Evolutionary conservation across 1,140 invertebrate genomes (phyloP).

Genomic region (Calliopsis andreniformis): DNA sequence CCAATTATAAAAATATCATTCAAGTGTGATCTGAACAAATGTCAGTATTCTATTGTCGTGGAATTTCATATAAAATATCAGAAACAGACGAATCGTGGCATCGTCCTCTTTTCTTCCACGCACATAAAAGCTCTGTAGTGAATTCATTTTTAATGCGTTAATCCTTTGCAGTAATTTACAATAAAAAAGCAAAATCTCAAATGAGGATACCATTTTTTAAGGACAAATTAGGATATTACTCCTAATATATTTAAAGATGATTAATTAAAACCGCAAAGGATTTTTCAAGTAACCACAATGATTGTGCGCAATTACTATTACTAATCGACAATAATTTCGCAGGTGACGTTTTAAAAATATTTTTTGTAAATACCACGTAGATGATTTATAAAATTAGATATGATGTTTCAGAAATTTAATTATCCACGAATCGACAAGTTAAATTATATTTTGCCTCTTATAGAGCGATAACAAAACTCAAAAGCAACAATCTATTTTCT

Average conservation of each 20-base stretch:
- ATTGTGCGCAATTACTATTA: conserved; percentile 41
- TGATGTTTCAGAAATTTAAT: not conserved
- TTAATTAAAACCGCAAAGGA: conserved; percentile 18
- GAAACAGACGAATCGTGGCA: conserved; percentile 18
- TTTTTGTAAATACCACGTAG: not conserved
- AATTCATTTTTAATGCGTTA: conserved; percentile 14
- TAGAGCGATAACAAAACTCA: not conserved
- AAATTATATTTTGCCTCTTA: not conserved
- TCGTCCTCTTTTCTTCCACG: conserved; percentile 13
- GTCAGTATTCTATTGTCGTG: conserved; percentile 32
- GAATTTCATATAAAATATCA: conserved; percentile 52
- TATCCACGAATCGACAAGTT: not conserved
- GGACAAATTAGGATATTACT: too few species aligned
- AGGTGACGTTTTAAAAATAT: not conserved
- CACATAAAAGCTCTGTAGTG: conserved; percentile 31
- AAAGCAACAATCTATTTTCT: conserved; percentile 6
- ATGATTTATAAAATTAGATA: not conserved
- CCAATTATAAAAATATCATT: conserved; percentile 63
- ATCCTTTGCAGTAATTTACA: too few species aligned
- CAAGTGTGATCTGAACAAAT: conserved; percentile 36
- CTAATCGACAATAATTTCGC: not conserved
- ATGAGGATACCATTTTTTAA: too few species aligned
- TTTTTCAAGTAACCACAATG: conserved; percentile 19
- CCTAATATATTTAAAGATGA: not conserved
- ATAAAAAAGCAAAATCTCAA: too few species aligned